Evolutionary conservation across 2,888 invertebrate species (phyloP).

Genomic region (Caenorhabditis sp.): DNA sequence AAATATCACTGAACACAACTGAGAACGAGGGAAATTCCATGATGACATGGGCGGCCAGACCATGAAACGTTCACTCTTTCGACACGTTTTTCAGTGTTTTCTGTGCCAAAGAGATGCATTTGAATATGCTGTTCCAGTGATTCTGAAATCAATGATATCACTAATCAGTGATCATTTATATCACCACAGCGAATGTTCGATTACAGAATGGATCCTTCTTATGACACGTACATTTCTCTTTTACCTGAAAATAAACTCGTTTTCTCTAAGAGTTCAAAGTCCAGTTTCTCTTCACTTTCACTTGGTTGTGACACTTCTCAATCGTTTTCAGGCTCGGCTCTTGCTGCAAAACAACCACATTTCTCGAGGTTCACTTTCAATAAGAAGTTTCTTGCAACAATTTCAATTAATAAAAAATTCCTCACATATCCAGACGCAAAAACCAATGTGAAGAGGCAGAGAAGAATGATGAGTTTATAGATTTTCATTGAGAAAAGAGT

Average conservation of each 20-base stretch:
- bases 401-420: constrained; percentile 24
- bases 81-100: constrained; percentile 24
- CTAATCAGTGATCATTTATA: neutral
- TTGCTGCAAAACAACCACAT: constrained; percentile 36
- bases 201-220: constrained; percentile 49
- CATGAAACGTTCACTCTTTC: constrained; percentile 35
- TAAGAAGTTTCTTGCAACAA: no score
- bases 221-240: constrained; percentile 48
- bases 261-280: constrained; percentile 3
- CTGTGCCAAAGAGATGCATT: constrained; percentile 42
- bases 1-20: no score
- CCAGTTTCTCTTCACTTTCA: constrained; percentile 29
- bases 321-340: constrained; percentile 52
- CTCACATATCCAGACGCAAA: constrained; percentile 42
- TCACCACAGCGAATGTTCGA: constrained; percentile 47
- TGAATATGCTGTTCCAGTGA: constrained; percentile 51
- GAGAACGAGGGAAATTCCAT: neutral
- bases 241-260: constrained; percentile 29
- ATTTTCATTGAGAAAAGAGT: constrained; percentile 25
- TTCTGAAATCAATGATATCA: constrained; percentile 22
- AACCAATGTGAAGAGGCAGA: constrained; percentile 17
- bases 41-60: neutral
- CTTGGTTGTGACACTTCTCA: constrained; percentile 52
- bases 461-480: constrained; percentile 1
- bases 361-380: no score